Conservation (phyloP, 1,140 invertebrate genomes). For the Pseudomyrmex pallidus region DNA sequence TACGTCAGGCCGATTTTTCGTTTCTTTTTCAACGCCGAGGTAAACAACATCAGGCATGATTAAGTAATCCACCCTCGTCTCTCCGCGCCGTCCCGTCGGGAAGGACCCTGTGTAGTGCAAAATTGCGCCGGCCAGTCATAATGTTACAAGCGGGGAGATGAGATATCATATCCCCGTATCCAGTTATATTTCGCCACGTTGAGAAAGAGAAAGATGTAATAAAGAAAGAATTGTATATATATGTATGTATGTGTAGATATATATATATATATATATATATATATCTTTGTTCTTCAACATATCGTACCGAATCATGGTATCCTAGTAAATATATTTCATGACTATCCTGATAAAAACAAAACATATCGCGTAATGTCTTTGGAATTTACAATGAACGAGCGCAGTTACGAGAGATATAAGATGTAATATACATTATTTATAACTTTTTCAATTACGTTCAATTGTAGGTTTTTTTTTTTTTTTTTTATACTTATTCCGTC, state of each 20-base stretch:
- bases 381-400: not conserved
- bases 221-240: not conserved
- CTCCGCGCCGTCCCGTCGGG: conserved; percentile 12
- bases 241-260: no score
- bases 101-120: conserved; percentile 35
- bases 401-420: not conserved
- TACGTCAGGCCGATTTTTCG: not conserved
- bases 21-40: conserved; percentile 38
- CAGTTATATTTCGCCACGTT: not conserved
- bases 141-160: conserved; percentile 45
- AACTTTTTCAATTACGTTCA: not conserved
- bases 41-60: conserved; percentile 58
- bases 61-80: conserved; percentile 55
- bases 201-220: not conserved
- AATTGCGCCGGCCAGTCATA: conserved; percentile 54
- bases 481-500: not conserved
- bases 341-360: not conserved
- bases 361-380: no score
- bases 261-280: no score
- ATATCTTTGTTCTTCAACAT: not conserved
- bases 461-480: no score
- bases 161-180: conserved; percentile 51
- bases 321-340: conserved; percentile 24
- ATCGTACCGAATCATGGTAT: not conserved
- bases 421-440: not conserved